Conservation (phyloP, 2,113 vertebrate genomes). For the Erpornis zantholeuca region DNA sequence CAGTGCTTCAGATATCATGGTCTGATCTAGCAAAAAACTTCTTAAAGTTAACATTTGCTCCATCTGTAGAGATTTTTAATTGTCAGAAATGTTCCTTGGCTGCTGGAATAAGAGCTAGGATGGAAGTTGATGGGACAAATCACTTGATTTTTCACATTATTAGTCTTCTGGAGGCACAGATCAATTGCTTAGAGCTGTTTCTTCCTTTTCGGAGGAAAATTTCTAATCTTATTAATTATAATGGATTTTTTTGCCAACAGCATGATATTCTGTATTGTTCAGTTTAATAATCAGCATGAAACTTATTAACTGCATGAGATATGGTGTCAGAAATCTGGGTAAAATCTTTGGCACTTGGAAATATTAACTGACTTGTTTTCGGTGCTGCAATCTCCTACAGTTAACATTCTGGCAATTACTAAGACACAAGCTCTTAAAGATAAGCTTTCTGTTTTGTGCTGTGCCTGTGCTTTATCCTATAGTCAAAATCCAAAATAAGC, state of each 20-base stretch:
- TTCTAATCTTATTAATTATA: conserved; percentile 55
- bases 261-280: conserved; percentile 36
- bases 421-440: conserved; percentile 7
- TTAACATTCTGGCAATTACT: conserved; percentile 38
- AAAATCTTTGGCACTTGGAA: conserved; percentile 43
- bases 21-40: not conserved
- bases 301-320: conserved; percentile 52
- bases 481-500: conserved; percentile 22
- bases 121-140: not conserved
- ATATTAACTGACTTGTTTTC: conserved; percentile 27
- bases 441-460: conserved; percentile 8
- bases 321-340: conserved; percentile 17
- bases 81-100: not conserved
- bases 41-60: not conserved
- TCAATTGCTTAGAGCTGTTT: conserved; percentile 10
- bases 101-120: not conserved
- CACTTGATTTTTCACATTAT: conserved; percentile 4
- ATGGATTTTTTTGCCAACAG: conserved; percentile 10
- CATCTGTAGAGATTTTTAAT: not conserved
- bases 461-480: not conserved
- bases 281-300: conserved; percentile 48
- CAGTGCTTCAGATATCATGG: not conserved
- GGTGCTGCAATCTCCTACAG: not conserved
- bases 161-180: conserved; percentile 7
- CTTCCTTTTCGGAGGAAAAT: conserved; percentile 35